phyloP scores from a whole-genome alignment of 2,888 invertebrate genomes.

The Bembecia ichneumoniformis region DNA sequence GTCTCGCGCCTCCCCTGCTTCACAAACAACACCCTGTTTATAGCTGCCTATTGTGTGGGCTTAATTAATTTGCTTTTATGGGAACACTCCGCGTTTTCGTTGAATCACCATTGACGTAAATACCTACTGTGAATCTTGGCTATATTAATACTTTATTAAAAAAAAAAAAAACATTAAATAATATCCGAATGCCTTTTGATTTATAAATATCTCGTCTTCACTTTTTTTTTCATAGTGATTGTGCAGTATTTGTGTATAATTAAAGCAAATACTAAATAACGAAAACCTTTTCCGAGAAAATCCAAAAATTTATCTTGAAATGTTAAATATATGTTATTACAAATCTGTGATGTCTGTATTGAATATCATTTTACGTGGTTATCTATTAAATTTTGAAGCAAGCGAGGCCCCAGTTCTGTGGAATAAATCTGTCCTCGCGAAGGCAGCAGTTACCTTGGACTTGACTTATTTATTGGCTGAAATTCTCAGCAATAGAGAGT shows the following conservation, averaged over 20 bases:
- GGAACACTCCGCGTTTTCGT: conserved; percentile 30
- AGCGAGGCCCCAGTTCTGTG: conserved; percentile 1
- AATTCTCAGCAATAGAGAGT: conserved; percentile 19
- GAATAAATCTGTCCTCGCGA: conserved; percentile 13
- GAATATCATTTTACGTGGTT: background rate
- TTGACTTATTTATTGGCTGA: conserved; percentile 36
- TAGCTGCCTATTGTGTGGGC: conserved; percentile 43
- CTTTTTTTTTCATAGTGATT: too few species aligned
- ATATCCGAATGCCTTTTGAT: too few species aligned
- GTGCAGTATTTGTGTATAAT: too few species aligned
- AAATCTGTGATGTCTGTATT: too few species aligned
- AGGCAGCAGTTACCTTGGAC: conserved; percentile 23
- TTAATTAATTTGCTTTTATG: conserved; percentile 63
- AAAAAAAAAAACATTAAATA: too few species aligned
- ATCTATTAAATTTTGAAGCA: conserved; percentile 4
- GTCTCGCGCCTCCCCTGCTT: conserved; percentile 25
- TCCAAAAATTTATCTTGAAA: too few species aligned
- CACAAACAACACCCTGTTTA: conserved; percentile 35
- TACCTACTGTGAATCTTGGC: background rate
- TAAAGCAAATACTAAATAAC: too few species aligned
- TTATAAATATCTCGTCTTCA: too few species aligned
- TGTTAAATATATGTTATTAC: too few species aligned
- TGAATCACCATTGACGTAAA: conserved; percentile 21
- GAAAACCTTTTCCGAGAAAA: too few species aligned
- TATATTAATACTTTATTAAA: background rate